phyloP scores from a whole-genome alignment of 1,140 invertebrate species.

The Zaprionus lachaisei region DNA sequence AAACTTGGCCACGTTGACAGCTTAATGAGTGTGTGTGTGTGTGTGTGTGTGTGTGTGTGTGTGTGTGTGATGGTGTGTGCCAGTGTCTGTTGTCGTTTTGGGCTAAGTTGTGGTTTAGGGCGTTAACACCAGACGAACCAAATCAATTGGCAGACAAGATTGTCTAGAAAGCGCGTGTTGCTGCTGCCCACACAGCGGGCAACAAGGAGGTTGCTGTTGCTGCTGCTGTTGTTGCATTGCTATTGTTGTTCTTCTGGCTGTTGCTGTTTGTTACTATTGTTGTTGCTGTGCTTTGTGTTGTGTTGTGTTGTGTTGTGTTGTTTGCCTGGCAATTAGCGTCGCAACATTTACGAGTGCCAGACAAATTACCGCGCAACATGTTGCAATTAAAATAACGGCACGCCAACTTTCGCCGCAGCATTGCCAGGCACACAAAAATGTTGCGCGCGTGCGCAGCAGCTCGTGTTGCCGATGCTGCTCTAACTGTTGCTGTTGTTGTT shows the following conservation, averaged over 20 bases:
- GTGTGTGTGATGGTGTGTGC: not conserved
- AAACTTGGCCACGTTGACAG: conserved; percentile 80
- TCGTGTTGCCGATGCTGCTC: conserved; percentile 21
- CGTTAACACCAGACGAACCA: conserved; percentile 60
- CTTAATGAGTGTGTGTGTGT: conserved; percentile 53
- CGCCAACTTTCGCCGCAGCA: conserved; percentile 75
- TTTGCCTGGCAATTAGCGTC: conserved; percentile 71
- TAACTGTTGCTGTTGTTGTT: conserved; percentile 27
- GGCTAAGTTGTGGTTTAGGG: conserved; percentile 53
- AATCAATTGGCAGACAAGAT: conserved; percentile 60
- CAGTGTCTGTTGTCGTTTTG: conserved; percentile 16
- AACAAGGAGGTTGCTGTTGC: conserved; percentile 31
- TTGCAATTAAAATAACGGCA: conserved; percentile 82
- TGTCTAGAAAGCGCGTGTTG: conserved; percentile 22
- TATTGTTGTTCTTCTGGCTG: conserved; percentile 29
- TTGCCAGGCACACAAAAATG: conserved; percentile 65
- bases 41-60: not conserved
- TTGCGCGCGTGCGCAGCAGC: conserved; percentile 72
- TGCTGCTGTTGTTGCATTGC: conserved; percentile 21
- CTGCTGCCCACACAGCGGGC: conserved; percentile 40
- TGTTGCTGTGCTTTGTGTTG: conserved; percentile 18
- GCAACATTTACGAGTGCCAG: conserved; percentile 80
- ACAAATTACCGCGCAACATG: conserved; percentile 80
- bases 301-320: conserved; percentile 28
- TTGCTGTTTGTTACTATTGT: conserved; percentile 26